phyloP scores from a whole-genome alignment of 1,140 invertebrate genomes.

The Babylonia areolata region DNA sequence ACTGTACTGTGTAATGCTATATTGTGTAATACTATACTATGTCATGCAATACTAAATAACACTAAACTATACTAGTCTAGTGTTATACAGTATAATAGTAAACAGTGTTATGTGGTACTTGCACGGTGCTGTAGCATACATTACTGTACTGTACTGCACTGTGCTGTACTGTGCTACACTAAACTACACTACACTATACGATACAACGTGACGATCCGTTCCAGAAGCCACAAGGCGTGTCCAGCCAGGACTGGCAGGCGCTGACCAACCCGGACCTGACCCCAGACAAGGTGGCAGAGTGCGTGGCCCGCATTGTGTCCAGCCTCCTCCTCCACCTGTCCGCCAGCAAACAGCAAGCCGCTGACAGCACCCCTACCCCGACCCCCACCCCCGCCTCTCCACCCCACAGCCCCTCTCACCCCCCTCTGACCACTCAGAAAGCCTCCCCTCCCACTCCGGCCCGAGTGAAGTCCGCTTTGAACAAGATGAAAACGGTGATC shows the following conservation, averaged over 20 bases:
- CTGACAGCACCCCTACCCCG: not conserved
- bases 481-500: slow-evolving; percentile 12
- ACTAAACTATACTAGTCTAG: too few relatives aligned
- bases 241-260: slow-evolving; percentile 64
- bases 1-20: too few relatives aligned
- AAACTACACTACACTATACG: too few relatives aligned
- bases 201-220: too few relatives aligned
- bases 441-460: not conserved
- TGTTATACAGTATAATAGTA: too few relatives aligned
- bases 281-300: slow-evolving; percentile 44
- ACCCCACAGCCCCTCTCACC: not conserved
- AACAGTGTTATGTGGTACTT: too few relatives aligned
- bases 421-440: not conserved
- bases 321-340: slow-evolving; percentile 35
- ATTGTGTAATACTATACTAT: too few relatives aligned
- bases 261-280: slow-evolving; percentile 56
- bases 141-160: too few relatives aligned
- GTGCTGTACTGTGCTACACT: too few relatives aligned
- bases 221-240: slow-evolving; percentile 69
- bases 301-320: slow-evolving; percentile 65
- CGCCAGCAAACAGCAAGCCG: not conserved
- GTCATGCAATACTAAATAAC: too few relatives aligned
- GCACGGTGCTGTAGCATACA: too few relatives aligned
- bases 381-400: not conserved
- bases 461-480: not conserved